Percentiles rank a stretch among this genome's conserved stretches.
Evolutionary conservation across 2,888 invertebrate species (phyloP).

Genomic region (Cerceris rybyensis): DNA sequence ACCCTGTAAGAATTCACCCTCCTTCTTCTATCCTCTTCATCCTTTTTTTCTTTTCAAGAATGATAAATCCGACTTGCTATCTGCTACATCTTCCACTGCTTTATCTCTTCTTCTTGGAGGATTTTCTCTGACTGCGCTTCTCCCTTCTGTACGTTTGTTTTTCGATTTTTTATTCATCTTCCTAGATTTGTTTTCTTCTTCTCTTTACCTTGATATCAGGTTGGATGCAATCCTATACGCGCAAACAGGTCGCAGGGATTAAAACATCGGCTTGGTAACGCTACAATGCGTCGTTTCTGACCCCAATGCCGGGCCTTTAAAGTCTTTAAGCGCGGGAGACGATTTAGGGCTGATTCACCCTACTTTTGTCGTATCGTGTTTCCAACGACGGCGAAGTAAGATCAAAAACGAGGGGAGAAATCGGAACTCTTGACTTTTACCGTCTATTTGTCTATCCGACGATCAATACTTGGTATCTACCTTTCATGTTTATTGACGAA

Average conservation of each 20-base stretch:
- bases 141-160: neutral
- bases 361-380: too few relatives aligned
- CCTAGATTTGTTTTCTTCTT: neutral
- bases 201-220: conserved; percentile 40
- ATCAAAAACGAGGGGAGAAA: too few relatives aligned
- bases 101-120: too few relatives aligned
- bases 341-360: conserved; percentile 36
- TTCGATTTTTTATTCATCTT: neutral
- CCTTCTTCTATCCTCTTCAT: neutral
- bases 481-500: too few relatives aligned
- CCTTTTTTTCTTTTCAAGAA: conserved; percentile 33
- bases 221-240: conserved; percentile 66
- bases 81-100: too few relatives aligned
- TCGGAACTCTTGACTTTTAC: too few relatives aligned
- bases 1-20: too few relatives aligned
- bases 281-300: conserved; percentile 69
- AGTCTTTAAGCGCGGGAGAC: conserved; percentile 62
- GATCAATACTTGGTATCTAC: too few relatives aligned
- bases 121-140: too few relatives aligned
- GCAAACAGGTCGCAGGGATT: conserved; percentile 75
- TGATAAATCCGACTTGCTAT: too few relatives aligned
- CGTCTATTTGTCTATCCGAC: too few relatives aligned
- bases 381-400: too few relatives aligned
- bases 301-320: conserved; percentile 67
- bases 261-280: conserved; percentile 77